Evolutionary conservation across 2,113 vertebrate species (phyloP), one percentile per base, ranked within the genome.

Genomic region (Euleptes europaea): DNA sequence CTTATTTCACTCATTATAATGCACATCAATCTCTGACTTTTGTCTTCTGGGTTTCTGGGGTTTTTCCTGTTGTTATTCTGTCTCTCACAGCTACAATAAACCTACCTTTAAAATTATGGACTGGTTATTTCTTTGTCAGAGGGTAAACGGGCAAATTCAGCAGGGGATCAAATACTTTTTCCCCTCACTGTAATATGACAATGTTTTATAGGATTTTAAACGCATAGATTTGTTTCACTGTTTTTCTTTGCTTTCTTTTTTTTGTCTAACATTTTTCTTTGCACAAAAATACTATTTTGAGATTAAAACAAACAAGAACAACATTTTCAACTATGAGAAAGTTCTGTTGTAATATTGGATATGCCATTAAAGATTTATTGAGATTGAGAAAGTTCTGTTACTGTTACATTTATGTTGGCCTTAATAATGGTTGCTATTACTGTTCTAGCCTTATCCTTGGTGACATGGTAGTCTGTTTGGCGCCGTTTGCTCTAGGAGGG

Each of bases 391-490:
- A 26, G 23, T 65, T 28, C 28, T 21, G 63, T 28, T 23, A 65
- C n/a, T n/a, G n/a, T n/a, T n/a, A n/a, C n/a, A n/a, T n/a, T n/a
- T n/a, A n/a, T n/a, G n/a, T n/a, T n/a, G n/a, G n/a, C n/a, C n/a
- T n/a, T n/a, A n/a, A n/a, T 9, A 8, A 10, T 65, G n/a, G 21
- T 28, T 28, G 23, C 26, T 65, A 2, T 65, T 65, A 28, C 21
- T 65, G 26, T 65, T 23, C 23, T 31, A 23, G 5, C 23, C 21
- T 28, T 65, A 9, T 28, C 63, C 28, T 65, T 21, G 63, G 23
- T 65, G 5, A 65, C 28, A 65, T 28, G 1, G 1, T 83, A 92
- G 87, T 6, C 47, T 81, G 88, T 84, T 89, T 87, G 51, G 69
- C 9, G n/a, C 35, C n/a, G 19, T 65, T 42, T 47, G 15, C 49